Base-by-base conservation (phyloP, 2,888 invertebrate species). In the Tachystola acroxantha region DNA sequence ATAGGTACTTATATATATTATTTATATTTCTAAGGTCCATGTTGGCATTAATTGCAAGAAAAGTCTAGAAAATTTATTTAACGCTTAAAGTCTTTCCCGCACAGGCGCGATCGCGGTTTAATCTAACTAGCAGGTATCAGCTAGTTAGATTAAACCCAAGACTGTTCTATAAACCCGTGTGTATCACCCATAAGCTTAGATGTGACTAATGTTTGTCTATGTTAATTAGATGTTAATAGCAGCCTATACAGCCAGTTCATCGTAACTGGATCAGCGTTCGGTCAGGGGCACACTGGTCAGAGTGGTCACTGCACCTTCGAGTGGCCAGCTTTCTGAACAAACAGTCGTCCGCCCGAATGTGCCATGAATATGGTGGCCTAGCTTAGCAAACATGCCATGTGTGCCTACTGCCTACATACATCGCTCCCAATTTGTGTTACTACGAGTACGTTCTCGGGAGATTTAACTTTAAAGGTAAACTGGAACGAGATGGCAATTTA, bases 151-250 rank as follows among this genome's bases (percentile, higher is more conserved):
- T n/a, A n/a, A n/a, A n/a, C n/a, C n/a, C n/a, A n/a, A n/a, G n/a
- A n/a, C n/a, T n/a, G n/a, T 7, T 32, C 37, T 27, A 11, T 22
- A 3, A 16, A 9, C 10, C 16, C 20, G 35, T 29, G 29, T 29
- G 29, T 35, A 12, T 10, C n/a, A n/a, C 13, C 34, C 20, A 12
- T 80, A 72, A 81, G 75, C 79, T 78, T 70, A 69, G 67, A 75
- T 71, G 71, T 75, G 76, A 79, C 76, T 75, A 78, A 78, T 81
- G 80, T 84, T 85, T 80, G 79, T 46, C 35, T 82, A 86, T 85
- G 85, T 50, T 85, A 82, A 86, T 82, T 69, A 80, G 62, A 84
- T 86, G 85, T 65, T 84, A 85, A 86, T 84, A 66, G 70, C 54
- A 53, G 62, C 63, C 63, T 4, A n/a, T n/a, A 16, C 16, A 16